These are phyloP conservation scores for Fabriciana adippe DNA, from an alignment of 2,888 invertebrate species.

Conservation along the genomic window DNA sequence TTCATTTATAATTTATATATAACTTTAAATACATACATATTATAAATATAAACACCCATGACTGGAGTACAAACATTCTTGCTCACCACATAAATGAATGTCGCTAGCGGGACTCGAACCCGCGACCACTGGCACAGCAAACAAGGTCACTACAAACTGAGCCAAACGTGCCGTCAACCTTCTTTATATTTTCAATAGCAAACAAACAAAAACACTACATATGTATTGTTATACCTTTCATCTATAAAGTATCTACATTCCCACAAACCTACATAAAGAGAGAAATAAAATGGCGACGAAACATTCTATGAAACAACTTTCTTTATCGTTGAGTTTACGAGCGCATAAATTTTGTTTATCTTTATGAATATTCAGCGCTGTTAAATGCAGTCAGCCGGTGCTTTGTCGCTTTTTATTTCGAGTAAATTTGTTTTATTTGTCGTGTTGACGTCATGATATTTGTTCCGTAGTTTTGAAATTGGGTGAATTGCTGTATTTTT, in stretches of 20 bases:
- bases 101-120: no score
- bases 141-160: no score
- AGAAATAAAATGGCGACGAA: conserved; percentile 39
- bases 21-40: no score
- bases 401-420: conserved; percentile 37
- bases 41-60: no score
- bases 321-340: conserved; percentile 67
- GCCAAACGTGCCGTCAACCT: no score
- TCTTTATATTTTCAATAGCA: neutral
- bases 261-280: conserved; percentile 32
- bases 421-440: conserved; percentile 39
- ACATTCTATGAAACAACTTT: conserved; percentile 53
- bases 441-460: conserved; percentile 32
- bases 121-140: no score
- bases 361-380: conserved; percentile 72
- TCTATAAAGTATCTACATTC: conserved; percentile 11
- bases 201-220: neutral
- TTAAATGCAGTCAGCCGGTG: conserved; percentile 40
- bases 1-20: no score
- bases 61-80: no score
- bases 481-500: conserved; percentile 1
- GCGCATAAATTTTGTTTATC: conserved; percentile 72
- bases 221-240: neutral
- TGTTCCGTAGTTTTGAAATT: conserved; percentile 4
- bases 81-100: no score